These are phyloP conservation scores for Xyliphius kryptos DNA, from an alignment of 2,113 vertebrate species.

Conservation along the genomic window DNA sequence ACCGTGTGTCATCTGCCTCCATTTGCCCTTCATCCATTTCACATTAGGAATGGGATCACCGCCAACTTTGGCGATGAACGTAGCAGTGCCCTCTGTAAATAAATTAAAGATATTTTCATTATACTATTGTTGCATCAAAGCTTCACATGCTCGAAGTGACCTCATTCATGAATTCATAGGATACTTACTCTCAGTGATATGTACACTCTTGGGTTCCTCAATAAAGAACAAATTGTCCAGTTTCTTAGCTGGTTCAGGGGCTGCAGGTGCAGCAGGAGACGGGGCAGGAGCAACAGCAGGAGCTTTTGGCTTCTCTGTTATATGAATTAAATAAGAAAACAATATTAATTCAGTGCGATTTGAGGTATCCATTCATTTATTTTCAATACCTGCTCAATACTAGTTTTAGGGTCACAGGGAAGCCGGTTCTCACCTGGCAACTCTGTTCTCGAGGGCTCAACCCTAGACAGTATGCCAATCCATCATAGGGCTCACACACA, in stretches of 20 bases:
- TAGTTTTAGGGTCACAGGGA: too few relatives aligned
- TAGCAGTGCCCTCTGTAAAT: conserved; percentile 79
- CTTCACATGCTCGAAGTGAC: not conserved
- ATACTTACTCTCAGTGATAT: conserved; percentile 82
- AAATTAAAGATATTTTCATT: conserved; percentile 10
- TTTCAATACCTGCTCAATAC: too few relatives aligned
- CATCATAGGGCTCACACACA: too few relatives aligned
- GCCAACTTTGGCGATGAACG: too few relatives aligned
- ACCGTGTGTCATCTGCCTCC: conserved; percentile 87
- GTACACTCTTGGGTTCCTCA: conserved; percentile 77
- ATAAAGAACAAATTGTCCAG: conserved; percentile 90
- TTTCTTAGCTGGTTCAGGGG: conserved; percentile 67
- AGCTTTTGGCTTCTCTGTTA: too few relatives aligned
- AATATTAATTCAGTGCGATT: too few relatives aligned
- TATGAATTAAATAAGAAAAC: too few relatives aligned
- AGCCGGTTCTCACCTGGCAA: too few relatives aligned
- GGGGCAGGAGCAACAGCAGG: conserved; percentile 32
- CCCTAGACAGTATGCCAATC: too few relatives aligned
- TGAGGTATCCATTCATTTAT: too few relatives aligned
- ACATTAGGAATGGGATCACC: conserved; percentile 93
- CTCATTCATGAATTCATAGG: not conserved
- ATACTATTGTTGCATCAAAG: conserved; percentile 2
- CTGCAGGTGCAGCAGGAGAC: conserved; percentile 43
- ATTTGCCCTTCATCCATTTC: conserved; percentile 97
- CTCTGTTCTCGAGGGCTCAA: too few relatives aligned